Evolutionary conservation across 35 echinoderm and acorn worm genomes (phyloP).

Genomic region (Ophioderma brevispina): DNA sequence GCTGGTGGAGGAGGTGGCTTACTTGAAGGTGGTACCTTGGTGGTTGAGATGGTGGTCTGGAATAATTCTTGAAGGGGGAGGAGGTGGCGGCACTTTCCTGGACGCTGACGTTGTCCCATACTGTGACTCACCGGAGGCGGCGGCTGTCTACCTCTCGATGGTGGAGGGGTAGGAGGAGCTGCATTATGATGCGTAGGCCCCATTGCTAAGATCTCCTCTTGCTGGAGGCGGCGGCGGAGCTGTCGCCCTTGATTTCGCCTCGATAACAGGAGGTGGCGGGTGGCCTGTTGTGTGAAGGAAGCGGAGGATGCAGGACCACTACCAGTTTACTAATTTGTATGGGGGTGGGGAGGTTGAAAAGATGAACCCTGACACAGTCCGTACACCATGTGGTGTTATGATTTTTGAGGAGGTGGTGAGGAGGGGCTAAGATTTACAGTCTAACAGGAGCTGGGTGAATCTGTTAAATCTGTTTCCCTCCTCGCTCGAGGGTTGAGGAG

Average conservation of each 20-base stretch:
- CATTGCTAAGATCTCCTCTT: slow-evolving; percentile 27
- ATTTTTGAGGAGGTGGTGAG: slow-evolving; percentile 30
- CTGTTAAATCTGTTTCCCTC: background rate
- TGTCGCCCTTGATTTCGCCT: slow-evolving; percentile 5
- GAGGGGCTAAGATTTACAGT: slow-evolving; percentile 1
- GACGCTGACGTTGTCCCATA: background rate
- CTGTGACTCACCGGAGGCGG: slow-evolving; percentile 14
- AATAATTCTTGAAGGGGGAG: slow-evolving; percentile 57
- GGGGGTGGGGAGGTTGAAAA: background rate
- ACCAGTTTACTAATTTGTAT: background rate
- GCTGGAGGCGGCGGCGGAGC: slow-evolving; percentile 37
- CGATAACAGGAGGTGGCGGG: slow-evolving; percentile 14
- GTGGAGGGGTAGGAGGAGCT: slow-evolving; percentile 40
- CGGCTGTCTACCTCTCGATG: slow-evolving; percentile 1
- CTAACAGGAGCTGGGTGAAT: background rate
- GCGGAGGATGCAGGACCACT: slow-evolving; percentile 45
- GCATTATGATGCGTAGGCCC: background rate
- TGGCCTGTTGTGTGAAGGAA: slow-evolving; percentile 23
- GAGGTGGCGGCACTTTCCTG: slow-evolving; percentile 42
- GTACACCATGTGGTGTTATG: background rate
- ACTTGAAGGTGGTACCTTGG: slow-evolving; percentile 28
- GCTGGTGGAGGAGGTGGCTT: slow-evolving; percentile 45
- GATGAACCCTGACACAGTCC: background rate
- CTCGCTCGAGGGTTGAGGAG: no score
- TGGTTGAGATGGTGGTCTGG: slow-evolving; percentile 64